Percentiles rank a stretch among this genome's conserved stretches.
phyloP scores from a whole-genome alignment of 2,888 invertebrate species.

The Pogonocherus hispidulus region DNA sequence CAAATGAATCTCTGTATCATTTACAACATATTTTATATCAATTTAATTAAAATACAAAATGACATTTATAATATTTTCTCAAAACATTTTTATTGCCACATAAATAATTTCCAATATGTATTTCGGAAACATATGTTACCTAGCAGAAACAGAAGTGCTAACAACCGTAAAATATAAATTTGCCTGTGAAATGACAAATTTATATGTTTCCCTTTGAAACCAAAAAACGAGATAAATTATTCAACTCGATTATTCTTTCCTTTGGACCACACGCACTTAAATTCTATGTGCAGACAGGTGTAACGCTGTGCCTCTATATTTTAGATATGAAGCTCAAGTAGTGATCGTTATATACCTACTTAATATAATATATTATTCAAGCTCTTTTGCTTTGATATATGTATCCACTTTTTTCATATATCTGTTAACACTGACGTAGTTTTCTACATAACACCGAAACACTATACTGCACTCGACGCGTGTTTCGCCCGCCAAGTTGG shows the following conservation, averaged over 20 bases:
- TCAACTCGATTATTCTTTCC: constrained; percentile 45
- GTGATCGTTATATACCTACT: too few relatives aligned
- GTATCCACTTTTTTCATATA: too few relatives aligned
- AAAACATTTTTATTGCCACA: constrained; percentile 5
- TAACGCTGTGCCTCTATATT: constrained; percentile 23
- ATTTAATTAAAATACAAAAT: not conserved
- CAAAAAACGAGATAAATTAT: constrained; percentile 47
- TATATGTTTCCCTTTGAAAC: constrained; percentile 36
- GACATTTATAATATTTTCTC: constrained; percentile 19
- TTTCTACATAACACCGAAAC: too few relatives aligned
- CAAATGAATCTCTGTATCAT: too few relatives aligned
- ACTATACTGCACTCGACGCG: too few relatives aligned
- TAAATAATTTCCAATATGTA: constrained; percentile 25
- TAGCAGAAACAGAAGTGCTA: constrained; percentile 40
- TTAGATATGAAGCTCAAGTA: too few relatives aligned
- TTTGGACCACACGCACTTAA: constrained; percentile 52
- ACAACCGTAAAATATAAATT: constrained; percentile 50
- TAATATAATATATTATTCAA: too few relatives aligned
- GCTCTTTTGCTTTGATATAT: too few relatives aligned
- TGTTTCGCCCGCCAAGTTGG: too few relatives aligned
- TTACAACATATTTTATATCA: too few relatives aligned
- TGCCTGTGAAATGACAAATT: constrained; percentile 47
- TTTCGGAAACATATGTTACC: constrained; percentile 40
- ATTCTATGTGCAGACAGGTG: constrained; percentile 42
- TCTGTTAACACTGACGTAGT: too few relatives aligned